Percentiles rank a stretch among this genome's conserved stretches.
Conservation (phyloP, 1,140 invertebrate species). For the Ceratoteleas bidentatus region DNA sequence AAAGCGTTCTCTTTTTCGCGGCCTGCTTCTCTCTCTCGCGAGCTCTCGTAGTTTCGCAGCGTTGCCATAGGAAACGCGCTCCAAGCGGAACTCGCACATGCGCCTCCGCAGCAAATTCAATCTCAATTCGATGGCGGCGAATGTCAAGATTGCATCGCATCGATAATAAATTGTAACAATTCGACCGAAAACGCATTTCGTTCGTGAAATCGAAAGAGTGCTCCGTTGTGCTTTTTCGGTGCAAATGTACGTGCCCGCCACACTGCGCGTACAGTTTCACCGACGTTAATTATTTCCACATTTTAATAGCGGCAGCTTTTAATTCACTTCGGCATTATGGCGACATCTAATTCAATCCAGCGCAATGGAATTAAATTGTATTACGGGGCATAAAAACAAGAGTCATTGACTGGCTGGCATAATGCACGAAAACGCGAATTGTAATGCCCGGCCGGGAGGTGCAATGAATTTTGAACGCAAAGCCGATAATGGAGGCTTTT, state of each 20-base stretch:
- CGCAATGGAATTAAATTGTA: not conserved
- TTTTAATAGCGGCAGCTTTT: too few relatives aligned
- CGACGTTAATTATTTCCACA: too few relatives aligned
- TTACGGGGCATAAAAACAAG: not conserved
- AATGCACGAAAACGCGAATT: conserved; percentile 10
- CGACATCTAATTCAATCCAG: not conserved
- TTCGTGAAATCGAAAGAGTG: conserved; percentile 58
- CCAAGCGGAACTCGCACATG: conserved; percentile 32
- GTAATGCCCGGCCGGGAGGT: not conserved
- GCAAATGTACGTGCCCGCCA: conserved; percentile 1
- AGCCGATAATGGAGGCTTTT: conserved; percentile 30
- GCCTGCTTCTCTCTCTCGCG: not conserved
- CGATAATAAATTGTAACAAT: conserved; percentile 69
- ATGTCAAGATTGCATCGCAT: conserved; percentile 68
- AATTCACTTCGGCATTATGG: too few relatives aligned
- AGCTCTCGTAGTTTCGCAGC: conserved; percentile 8
- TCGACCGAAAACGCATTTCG: conserved; percentile 57
- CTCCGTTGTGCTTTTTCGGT: conserved; percentile 26
- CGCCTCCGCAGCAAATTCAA: conserved; percentile 62
- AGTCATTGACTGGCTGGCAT: conserved; percentile 5
- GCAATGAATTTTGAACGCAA: conserved; percentile 32
- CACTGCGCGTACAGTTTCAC: not conserved
- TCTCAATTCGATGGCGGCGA: conserved; percentile 66
- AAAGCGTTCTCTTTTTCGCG: conserved; percentile 2
- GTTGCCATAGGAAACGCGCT: conserved; percentile 62